Evolutionary conservation across 2,113 vertebrate genomes (phyloP), one percentile per base, ranked within the genome.

Genomic region (Ameiurus melas): DNA sequence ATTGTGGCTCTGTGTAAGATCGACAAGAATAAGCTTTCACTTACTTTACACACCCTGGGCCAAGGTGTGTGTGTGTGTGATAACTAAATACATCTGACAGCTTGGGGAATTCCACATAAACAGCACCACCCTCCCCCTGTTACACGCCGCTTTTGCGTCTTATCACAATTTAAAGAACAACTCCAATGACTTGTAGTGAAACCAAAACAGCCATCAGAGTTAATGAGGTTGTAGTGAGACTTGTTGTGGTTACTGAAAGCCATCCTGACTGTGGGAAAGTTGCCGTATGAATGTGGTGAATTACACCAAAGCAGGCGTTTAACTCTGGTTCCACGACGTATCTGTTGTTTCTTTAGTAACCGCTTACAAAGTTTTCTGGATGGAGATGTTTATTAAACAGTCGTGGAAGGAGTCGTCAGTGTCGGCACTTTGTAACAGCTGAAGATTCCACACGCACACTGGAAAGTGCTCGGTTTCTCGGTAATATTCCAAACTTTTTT

Each of bases 141-240:
- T 39, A 55, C 47, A 51, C 85, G 47, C 39, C 17, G n/a, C 55
- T 62, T 58, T 83, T 30, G 58, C 39, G 3, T 62, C 53, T 75
- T 39, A 12, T 25, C 20, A 6, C 14, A 22, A 36, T 30, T 25
- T 14, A 30, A 33, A 19, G 27, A 36, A 36, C 36, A 36, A n/a
- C 64, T 3, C 22, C 33, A 66, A 57, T 57, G 7, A 66, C n/a
- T 62, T 25, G 36, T 5, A 78, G 47, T 66, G 70, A 51, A 62
- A 19, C 43, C 39, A 68, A 88, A 85, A 70, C 87, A 88, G 60
- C 80, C 83, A 80, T 88, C 55, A 88, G 43, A 19, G n/a, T 39
- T 85, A 33, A 80, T 58, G 75, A 85, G 87, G 73, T 70, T 70
- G 60, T 80, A 57, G 60, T 43, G 33, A n/a, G 75, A 64, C 47